A percentile compares a stretch with the other conserved stretches of the same genome.
Conservation (phyloP, 1,140 invertebrate species). For the Eriocheir sinensis region DNA sequence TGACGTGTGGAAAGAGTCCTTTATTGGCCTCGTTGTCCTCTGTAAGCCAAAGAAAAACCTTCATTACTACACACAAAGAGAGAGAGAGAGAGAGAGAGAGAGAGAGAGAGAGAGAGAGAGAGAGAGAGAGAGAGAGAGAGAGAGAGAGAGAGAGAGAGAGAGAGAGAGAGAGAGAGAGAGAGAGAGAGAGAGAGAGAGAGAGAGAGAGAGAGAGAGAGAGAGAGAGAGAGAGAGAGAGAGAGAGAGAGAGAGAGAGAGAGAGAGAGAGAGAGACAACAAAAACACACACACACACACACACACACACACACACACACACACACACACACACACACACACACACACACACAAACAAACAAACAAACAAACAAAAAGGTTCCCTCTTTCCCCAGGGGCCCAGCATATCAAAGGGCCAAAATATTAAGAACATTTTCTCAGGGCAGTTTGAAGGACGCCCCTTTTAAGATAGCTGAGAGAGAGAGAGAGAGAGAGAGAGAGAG, state of each 20-base stretch:
- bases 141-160: not conserved
- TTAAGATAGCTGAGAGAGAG: not conserved
- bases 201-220: not conserved
- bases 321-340: constrained; percentile 28
- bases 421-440: too few relatives aligned
- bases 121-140: too few relatives aligned
- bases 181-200: too few relatives aligned
- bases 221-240: not conserved
- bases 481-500: constrained; percentile 22
- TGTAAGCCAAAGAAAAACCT: constrained; percentile 20
- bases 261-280: not conserved
- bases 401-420: too few relatives aligned
- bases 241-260: too few relatives aligned
- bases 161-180: not conserved
- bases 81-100: too few relatives aligned
- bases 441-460: not conserved
- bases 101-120: too few relatives aligned
- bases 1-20: constrained; percentile 63
- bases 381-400: too few relatives aligned
- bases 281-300: constrained; percentile 19
- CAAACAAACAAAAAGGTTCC: not conserved
- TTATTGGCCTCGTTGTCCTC: constrained; percentile 36
- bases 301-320: not conserved
- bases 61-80: not conserved
- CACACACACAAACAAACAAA: constrained; percentile 18